These are phyloP conservation scores for Celastrina argiolus DNA, from an alignment of 2,888 invertebrate genomes.

Conservation along the genomic window DNA sequence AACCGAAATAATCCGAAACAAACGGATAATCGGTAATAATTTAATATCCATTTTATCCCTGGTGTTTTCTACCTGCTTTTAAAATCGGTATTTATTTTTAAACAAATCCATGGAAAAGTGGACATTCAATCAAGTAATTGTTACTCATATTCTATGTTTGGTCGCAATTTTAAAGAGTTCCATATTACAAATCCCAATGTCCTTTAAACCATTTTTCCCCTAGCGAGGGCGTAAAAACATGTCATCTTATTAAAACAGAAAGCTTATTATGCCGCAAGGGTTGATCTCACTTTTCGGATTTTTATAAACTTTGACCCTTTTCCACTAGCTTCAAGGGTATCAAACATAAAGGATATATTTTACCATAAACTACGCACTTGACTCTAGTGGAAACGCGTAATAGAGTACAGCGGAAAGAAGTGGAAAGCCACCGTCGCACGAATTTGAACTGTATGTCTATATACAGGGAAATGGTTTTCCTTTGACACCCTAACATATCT, in stretches of 20 bases:
- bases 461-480: not conserved
- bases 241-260: conserved; percentile 7
- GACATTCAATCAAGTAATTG: too few species aligned
- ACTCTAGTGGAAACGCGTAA: conserved; percentile 21
- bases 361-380: conserved; percentile 20
- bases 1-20: too few species aligned
- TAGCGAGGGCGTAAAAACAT: not conserved
- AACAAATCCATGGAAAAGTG: too few species aligned
- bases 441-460: not conserved
- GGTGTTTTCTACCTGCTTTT: too few species aligned
- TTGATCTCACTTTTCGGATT: conserved; percentile 2
- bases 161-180: too few species aligned
- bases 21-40: too few species aligned
- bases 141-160: too few species aligned
- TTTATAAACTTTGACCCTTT: conserved; percentile 18
- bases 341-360: conserved; percentile 21
- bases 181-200: not conserved
- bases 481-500: not conserved
- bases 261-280: conserved; percentile 1
- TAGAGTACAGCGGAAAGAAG: conserved; percentile 15
- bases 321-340: conserved; percentile 15
- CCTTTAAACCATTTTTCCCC: not conserved
- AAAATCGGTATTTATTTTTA: too few species aligned
- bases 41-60: too few species aligned
- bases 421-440: not conserved